A percentile compares a stretch with the other conserved stretches of the same genome.
phyloP scores from a whole-genome alignment of 2,797 vertebrate species.

The Rhinophrynus dorsalis region DNA sequence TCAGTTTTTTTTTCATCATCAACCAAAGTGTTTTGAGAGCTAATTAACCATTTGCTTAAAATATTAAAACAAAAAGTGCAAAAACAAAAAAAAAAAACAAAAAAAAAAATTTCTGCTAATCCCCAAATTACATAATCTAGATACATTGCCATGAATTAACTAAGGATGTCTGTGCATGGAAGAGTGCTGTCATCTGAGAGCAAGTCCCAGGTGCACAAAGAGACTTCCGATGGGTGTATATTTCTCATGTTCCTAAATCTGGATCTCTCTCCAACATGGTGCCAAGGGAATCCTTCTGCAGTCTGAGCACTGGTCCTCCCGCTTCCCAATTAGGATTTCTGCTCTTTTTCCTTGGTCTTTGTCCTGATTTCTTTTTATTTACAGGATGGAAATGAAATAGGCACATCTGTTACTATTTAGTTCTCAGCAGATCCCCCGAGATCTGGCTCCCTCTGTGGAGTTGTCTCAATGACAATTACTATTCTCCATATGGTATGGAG shows the following conservation, averaged over 20 bases:
- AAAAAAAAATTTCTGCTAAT: too few species aligned
- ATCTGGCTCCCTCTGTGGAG: slow-evolving; percentile 48
- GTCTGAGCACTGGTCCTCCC: background rate
- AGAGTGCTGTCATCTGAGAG: slow-evolving; percentile 13
- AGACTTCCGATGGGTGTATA: background rate
- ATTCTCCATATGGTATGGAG: slow-evolving; percentile 51
- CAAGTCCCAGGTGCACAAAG: background rate
- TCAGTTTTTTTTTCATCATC: too few species aligned
- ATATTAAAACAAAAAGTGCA: too few species aligned
- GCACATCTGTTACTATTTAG: slow-evolving; percentile 59
- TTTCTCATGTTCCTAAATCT: slow-evolving; percentile 16
- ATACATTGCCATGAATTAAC: background rate
- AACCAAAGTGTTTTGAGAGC: too few species aligned
- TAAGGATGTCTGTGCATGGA: background rate
- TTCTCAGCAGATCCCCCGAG: slow-evolving; percentile 50
- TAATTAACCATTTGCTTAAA: too few species aligned
- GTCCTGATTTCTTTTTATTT: slow-evolving; percentile 12
- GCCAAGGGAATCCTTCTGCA: background rate
- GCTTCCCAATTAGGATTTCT: background rate
- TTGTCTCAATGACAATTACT: slow-evolving; percentile 54
- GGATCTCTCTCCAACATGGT: background rate
- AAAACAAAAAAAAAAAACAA: too few species aligned
- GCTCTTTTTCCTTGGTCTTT: background rate
- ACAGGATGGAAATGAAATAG: slow-evolving; percentile 20
- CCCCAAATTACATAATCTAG: slow-evolving; percentile 13